A percentile compares a stretch with the other conserved stretches of the same genome.
Evolutionary conservation across 2,113 vertebrate species (phyloP).

Genomic region (Arenaria interpres): DNA sequence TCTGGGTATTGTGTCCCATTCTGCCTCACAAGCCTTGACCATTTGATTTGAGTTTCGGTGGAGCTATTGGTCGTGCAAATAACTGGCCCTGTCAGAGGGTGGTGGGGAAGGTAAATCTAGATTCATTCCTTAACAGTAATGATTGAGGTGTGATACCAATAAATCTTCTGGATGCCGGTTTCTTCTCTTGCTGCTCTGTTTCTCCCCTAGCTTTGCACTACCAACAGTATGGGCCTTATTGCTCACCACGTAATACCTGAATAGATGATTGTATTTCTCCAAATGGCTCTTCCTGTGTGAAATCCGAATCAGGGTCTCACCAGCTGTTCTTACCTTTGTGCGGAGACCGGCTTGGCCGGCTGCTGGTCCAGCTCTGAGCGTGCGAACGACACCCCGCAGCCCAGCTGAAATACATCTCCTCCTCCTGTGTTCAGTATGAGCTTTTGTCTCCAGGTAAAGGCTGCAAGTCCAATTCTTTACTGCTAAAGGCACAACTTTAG

Average conservation of each 20-base stretch:
- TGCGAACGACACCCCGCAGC: too few species aligned
- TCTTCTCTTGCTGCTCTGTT: not conserved
- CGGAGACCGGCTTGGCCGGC: too few species aligned
- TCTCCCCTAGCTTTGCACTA: not conserved
- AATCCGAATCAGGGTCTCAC: accelerated
- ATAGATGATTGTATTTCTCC: accelerated
- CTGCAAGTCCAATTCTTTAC: too few species aligned
- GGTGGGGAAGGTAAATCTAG: too few species aligned
- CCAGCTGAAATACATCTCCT: too few species aligned
- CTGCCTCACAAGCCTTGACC: not conserved
- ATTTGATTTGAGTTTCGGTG: not conserved
- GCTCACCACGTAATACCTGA: accelerated
- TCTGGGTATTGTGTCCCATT: not conserved
- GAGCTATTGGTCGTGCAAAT: not conserved
- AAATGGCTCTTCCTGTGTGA: not conserved
- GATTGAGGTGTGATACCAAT: not conserved
- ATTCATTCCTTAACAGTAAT: not conserved
- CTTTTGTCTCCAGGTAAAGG: too few species aligned
- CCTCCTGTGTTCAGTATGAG: too few species aligned
- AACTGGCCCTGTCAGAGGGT: too few species aligned
- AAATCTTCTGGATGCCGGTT: not conserved
- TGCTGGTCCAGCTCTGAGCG: too few species aligned
- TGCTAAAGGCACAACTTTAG: not conserved
- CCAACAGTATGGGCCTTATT: accelerated
- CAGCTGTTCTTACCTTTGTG: not conserved